phyloP scores from a whole-genome alignment of 2,113 vertebrate genomes.

The Chrysochloris asiatica region DNA sequence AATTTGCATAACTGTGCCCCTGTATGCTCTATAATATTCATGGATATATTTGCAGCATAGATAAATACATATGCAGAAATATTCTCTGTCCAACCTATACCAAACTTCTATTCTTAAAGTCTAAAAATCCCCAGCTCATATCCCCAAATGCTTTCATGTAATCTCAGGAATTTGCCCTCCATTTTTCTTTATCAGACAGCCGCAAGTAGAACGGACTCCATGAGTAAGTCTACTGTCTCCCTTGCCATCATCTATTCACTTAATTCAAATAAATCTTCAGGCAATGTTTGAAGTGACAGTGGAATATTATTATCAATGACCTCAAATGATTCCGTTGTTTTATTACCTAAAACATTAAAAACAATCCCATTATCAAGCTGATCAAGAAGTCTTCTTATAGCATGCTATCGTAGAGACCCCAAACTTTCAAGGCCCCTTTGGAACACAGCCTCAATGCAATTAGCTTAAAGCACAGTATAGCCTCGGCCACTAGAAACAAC shows the following conservation, averaged over 20 bases:
- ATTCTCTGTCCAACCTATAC: too few relatives aligned
- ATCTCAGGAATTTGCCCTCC: neutral
- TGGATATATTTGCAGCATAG: too few relatives aligned
- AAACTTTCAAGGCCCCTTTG: neutral
- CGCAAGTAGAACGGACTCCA: neutral
- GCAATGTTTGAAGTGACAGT: neutral
- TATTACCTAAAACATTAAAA: constrained; percentile 46
- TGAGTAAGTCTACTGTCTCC: neutral
- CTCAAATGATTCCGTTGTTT: constrained; percentile 53
- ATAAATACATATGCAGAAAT: too few relatives aligned
- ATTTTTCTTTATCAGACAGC: constrained; percentile 33
- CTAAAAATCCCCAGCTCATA: neutral
- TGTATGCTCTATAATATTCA: too few relatives aligned
- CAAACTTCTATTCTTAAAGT: neutral
- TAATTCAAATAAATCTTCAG: constrained; percentile 66
- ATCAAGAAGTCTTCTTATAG: neutral
- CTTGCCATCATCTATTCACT: constrained; percentile 49
- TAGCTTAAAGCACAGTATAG: neutral
- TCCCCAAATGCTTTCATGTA: neutral
- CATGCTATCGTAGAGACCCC: neutral
- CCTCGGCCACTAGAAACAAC: neutral
- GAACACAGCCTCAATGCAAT: neutral
- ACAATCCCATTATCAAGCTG: neutral
- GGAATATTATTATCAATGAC: constrained; percentile 42
- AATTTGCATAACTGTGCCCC: too few relatives aligned